phyloP scores from a whole-genome alignment of 2,113 vertebrate genomes.

The Xenopus borealis region DNA sequence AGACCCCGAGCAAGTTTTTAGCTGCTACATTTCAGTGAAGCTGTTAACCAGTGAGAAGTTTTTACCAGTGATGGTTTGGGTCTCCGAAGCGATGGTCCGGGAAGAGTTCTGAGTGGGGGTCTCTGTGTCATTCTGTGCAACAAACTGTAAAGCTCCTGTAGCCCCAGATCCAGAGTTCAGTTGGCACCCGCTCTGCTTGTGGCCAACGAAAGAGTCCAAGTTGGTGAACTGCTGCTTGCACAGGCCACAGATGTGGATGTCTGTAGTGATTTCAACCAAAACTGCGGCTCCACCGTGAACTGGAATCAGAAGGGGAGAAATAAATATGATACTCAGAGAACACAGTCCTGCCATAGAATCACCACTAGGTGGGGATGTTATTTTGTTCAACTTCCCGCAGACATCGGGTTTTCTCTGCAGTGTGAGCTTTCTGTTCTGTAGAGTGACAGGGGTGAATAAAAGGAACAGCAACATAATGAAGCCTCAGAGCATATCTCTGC shows the following conservation, averaged over 20 bases:
- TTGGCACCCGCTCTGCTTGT: constrained; percentile 90
- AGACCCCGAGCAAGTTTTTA: too few species aligned
- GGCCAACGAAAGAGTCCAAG: constrained; percentile 83
- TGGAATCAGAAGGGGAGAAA: constrained; percentile 54
- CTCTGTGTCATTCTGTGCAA: constrained; percentile 58
- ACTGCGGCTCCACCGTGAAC: constrained; percentile 58
- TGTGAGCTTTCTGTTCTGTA: too few species aligned
- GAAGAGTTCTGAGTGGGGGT: constrained; percentile 57
- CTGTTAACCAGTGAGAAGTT: too few species aligned
- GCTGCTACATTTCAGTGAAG: too few species aligned
- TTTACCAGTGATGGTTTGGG: constrained; percentile 78
- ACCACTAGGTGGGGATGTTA: too few species aligned
- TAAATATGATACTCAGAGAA: too few species aligned
- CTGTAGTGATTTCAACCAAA: constrained; percentile 85
- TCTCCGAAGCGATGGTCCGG: constrained; percentile 68
- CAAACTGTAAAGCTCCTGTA: constrained; percentile 65
- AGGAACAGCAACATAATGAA: too few species aligned
- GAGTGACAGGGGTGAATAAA: too few species aligned
- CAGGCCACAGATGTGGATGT: constrained; percentile 95
- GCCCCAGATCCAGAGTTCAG: constrained; percentile 60
- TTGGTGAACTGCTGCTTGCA: constrained; percentile 96
- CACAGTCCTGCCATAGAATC: too few species aligned
- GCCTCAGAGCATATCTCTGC: too few species aligned
- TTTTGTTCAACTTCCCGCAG: too few species aligned
- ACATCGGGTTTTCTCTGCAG: too few species aligned